Conservation (phyloP, 2,888 invertebrate species). For the Drosophila birchii region DNA sequence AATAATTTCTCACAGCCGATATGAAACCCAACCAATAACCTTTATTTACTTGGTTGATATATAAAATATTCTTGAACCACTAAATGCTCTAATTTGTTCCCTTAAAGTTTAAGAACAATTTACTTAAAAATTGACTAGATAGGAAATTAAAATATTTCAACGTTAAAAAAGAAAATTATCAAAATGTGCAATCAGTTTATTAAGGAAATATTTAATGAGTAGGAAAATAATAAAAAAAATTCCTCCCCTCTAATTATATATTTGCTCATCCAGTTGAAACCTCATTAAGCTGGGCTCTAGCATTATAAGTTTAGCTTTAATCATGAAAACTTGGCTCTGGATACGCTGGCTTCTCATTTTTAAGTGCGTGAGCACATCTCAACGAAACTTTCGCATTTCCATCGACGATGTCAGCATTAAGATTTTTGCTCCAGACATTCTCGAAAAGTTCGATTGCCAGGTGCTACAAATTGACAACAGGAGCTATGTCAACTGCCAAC, state of each 20-base stretch:
- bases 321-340: conserved; percentile 24
- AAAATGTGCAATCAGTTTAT: background rate
- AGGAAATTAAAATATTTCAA: background rate
- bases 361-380: background rate
- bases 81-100: background rate
- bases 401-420: conserved; percentile 20
- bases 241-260: background rate
- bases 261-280: conserved; percentile 8
- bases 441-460: conserved; percentile 22
- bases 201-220: background rate
- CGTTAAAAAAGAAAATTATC: background rate
- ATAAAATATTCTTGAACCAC: background rate
- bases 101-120: background rate
- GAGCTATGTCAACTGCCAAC: conserved; percentile 33
- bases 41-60: too few species aligned
- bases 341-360: conserved; percentile 10
- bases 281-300: background rate
- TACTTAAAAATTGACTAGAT: background rate
- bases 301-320: conserved; percentile 7
- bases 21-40: too few species aligned
- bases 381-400: conserved; percentile 23
- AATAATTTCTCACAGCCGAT: background rate
- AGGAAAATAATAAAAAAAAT: background rate
- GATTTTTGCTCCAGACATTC: background rate
- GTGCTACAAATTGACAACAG: conserved; percentile 19